Evolutionary conservation across 2,797 vertebrate species (phyloP).

Genomic region (Hafferia zeledoni): DNA sequence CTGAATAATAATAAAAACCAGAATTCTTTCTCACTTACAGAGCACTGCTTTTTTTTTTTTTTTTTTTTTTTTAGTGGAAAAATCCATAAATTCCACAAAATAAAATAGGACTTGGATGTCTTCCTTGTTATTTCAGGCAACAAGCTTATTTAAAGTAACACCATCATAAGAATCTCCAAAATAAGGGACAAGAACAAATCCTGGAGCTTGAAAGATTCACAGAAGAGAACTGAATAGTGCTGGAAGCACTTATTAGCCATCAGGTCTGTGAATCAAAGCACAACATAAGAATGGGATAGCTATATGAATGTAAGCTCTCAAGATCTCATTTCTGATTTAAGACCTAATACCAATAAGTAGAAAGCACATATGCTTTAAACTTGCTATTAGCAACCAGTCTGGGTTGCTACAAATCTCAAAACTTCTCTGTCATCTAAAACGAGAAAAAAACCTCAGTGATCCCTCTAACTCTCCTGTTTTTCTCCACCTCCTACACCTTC

Average conservation of each 20-base stretch:
- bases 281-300: accelerated
- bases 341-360: background rate
- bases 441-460: accelerated
- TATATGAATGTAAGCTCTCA: background rate
- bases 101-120: background rate
- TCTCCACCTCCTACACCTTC: background rate
- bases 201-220: background rate
- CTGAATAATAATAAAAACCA: background rate
- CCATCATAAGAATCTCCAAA: background rate
- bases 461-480: background rate
- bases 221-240: background rate
- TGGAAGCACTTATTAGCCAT: background rate
- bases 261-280: background rate
- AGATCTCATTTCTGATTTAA: background rate
- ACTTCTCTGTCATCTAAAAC: background rate
- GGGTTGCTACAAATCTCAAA: background rate
- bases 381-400: background rate
- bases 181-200: background rate
- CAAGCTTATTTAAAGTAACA: background rate
- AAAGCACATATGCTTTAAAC: background rate
- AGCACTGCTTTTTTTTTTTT: background rate
- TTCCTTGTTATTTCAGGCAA: background rate
- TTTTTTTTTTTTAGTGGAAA: background rate
- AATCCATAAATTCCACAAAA: background rate
- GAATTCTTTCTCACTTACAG: background rate